Evolutionary conservation across 2,113 vertebrate species (phyloP), one percentile per base, ranked within the genome.

Genomic region (Micromys minutus): DNA sequence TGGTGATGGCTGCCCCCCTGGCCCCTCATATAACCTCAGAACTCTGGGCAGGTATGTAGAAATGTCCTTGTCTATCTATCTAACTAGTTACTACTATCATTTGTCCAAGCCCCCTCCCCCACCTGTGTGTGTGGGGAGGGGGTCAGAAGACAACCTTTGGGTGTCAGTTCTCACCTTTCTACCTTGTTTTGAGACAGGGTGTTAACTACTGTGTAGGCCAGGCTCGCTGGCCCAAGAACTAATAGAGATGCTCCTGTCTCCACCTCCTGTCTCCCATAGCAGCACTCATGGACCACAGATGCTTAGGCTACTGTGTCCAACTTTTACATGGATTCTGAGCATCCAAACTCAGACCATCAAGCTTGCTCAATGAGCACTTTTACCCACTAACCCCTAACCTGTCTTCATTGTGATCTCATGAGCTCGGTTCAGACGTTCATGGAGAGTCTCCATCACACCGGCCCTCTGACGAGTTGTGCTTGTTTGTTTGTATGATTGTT

Each of bases 21-120:
- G 99, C 99, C 75, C 99, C 99, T 1, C 99, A 99, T 96, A 96
- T 99, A 80, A 98, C 99, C 19, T 99, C 99, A 15, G 99, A 99
- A 98, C 99, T 99, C 94, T 99, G 99, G 99, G 98, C 99, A 99
- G 99, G 99, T 99, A 98, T 16, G 98, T 97, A 63, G 42, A 4
- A 5, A 11, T 1, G n/a, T 15, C 85, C 21, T 36, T 7, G 15
- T 19, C 21, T 31, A 47, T 50, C 5, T 50, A 10, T 50, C 50
- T 10, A 50, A 50, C 50, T 52, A 52, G 50, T 19, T 31, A 0
- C 85, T 17, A 24, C 8, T 36, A 5, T 39, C 3, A 0, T 6
- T 22, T 52, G 47, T 75, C 57, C 0, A 2, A 2, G 71, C 59
- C 19, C 13, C n/a, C n/a, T n/a, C n/a, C n/a, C n/a, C n/a, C n/a